Percentiles rank a stretch among this genome's conserved stretches.
These are phyloP conservation scores for Balanococcus diminutus DNA, from an alignment of 2,888 invertebrate genomes.

Conservation along the genomic window DNA sequence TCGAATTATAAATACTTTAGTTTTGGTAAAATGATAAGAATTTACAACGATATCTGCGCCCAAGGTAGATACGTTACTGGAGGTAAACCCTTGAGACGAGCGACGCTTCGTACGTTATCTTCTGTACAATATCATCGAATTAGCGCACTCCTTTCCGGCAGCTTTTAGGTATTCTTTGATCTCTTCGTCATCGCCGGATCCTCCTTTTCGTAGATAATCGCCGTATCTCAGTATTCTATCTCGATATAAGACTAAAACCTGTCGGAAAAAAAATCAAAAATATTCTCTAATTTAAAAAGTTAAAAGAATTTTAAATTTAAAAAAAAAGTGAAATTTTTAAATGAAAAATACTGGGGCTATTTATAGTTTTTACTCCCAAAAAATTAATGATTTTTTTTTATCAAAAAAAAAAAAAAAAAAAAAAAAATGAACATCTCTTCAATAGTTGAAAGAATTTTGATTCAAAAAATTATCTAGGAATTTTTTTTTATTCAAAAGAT, in stretches of 20 bases:
- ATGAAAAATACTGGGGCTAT: too few species aligned
- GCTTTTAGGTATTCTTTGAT: conserved; percentile 31
- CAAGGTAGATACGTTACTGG: background rate
- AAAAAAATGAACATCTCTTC: too few species aligned
- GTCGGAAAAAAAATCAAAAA: background rate
- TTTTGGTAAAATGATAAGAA: background rate
- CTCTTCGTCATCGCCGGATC: conserved; percentile 5
- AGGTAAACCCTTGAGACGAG: too few species aligned
- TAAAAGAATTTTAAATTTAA: too few species aligned
- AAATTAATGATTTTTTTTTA: too few species aligned
- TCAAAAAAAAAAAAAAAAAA: too few species aligned
- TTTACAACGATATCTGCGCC: background rate
- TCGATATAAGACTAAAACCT: conserved; percentile 38
- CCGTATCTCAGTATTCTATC: background rate
- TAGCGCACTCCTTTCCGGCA: conserved; percentile 37
- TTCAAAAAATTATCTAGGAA: too few species aligned
- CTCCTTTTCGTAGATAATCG: background rate
- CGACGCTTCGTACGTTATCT: background rate
- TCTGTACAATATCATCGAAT: conserved; percentile 34
- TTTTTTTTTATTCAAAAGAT: too few species aligned
- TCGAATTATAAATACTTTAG: background rate
- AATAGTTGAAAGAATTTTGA: too few species aligned
- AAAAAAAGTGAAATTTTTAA: too few species aligned
- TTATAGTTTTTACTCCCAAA: too few species aligned
- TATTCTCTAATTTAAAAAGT: too few species aligned